phyloP scores from a whole-genome alignment of 2,888 invertebrate genomes.

The Amitus sp. region DNA sequence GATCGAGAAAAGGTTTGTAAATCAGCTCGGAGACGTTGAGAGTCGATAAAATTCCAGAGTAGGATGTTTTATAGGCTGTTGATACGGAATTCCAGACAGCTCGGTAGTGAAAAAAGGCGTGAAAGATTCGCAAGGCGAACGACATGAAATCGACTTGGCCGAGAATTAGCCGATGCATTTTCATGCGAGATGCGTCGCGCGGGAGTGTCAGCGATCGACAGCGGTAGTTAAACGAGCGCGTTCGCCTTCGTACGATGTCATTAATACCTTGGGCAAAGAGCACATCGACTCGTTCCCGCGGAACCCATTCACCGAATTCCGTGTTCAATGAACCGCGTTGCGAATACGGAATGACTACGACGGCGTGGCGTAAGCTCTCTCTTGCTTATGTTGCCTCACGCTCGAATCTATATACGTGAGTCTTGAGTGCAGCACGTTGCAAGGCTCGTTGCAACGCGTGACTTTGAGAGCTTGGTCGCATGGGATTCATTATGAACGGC shows the following conservation, averaged over 20 bases:
- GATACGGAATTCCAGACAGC: not conserved
- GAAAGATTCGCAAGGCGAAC: not conserved
- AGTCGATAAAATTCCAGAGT: not conserved
- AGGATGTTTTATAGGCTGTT: not conserved
- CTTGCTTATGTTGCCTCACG: slow-evolving; percentile 33
- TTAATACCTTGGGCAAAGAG: slow-evolving; percentile 39
- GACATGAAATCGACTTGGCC: not conserved
- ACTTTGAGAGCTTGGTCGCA: slow-evolving; percentile 24
- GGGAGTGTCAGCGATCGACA: slow-evolving; percentile 37
- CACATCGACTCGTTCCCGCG: slow-evolving; percentile 37
- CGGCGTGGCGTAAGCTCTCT: slow-evolving; percentile 44
- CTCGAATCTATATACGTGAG: slow-evolving; percentile 28
- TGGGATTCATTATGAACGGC: slow-evolving; percentile 48
- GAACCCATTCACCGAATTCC: slow-evolving; percentile 58
- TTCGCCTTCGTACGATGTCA: slow-evolving; percentile 26
- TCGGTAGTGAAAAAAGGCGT: not conserved
- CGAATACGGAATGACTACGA: slow-evolving; percentile 59
- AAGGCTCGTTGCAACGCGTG: slow-evolving; percentile 17
- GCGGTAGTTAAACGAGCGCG: slow-evolving; percentile 21
- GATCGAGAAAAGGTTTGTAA: not conserved
- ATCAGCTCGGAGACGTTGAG: not conserved
- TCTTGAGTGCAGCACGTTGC: slow-evolving; percentile 13
- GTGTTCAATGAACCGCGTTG: slow-evolving; percentile 52
- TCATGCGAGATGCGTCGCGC: slow-evolving; percentile 37
- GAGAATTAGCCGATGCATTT: slow-evolving; percentile 18